phyloP scores from a whole-genome alignment of 2,797 vertebrate genomes.

The Leptatherina wallacei region DNA sequence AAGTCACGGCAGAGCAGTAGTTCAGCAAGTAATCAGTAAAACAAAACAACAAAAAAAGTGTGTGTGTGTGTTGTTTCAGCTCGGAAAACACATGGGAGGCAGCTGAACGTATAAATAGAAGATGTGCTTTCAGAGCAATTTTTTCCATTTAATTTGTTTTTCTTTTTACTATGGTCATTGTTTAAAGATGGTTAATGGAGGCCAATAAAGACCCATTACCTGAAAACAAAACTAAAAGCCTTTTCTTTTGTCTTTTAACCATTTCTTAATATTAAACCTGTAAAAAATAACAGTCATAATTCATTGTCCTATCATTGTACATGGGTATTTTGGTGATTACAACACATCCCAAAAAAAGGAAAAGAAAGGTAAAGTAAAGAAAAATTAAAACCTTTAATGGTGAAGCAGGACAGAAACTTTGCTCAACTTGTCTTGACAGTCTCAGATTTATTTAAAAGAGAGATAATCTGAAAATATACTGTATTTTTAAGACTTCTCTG shows the following conservation, averaged over 20 bases:
- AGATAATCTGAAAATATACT: not conserved
- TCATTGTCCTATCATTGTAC: not conserved
- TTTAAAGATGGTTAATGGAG: slow-evolving; percentile 67
- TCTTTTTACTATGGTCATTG: slow-evolving; percentile 69
- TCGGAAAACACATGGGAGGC: slow-evolving; percentile 12
- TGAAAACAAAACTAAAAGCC: slow-evolving; percentile 15
- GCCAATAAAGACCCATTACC: slow-evolving; percentile 74
- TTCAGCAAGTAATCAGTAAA: slow-evolving; percentile 18
- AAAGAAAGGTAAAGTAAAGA: no score
- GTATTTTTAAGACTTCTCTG: not conserved
- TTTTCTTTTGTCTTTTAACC: slow-evolving; percentile 34
- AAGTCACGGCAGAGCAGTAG: slow-evolving; percentile 24
- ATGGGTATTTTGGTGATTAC: no score
- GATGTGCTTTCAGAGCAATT: slow-evolving; percentile 19
- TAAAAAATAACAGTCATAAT: not conserved
- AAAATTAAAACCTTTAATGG: no score
- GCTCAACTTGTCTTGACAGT: not conserved
- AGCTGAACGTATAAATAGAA: slow-evolving; percentile 31
- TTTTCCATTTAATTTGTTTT: slow-evolving; percentile 30
- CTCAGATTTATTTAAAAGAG: not conserved
- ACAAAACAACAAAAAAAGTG: not conserved
- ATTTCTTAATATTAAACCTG: not conserved
- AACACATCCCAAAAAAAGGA: no score
- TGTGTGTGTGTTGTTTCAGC: slow-evolving; percentile 15
- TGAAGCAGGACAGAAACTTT: no score